Evolutionary conservation across 2,888 invertebrate species (phyloP), one percentile per base, ranked within the genome.

Genomic region (Scotopteryx bipunctaria): DNA sequence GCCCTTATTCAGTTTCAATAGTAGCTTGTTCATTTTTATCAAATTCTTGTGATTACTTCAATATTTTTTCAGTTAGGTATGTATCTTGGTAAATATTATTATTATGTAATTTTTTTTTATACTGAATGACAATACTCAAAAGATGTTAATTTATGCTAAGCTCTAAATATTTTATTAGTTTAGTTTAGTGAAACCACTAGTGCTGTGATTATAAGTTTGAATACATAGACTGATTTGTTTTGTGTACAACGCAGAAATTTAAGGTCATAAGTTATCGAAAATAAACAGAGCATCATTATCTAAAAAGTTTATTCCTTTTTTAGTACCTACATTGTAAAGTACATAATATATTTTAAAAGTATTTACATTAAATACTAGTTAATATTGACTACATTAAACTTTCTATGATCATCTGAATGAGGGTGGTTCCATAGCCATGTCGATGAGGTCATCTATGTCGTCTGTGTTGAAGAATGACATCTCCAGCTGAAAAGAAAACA

Each of bases 381-480:
- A 41, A 53, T 43, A 46, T 51, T 54, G 19, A n/a, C 55, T 55
- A 55, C 3, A 9, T 27, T 6, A 21, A 19, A 13, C 32, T 9
- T n/a, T n/a, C n/a, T 13, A 6, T 32, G 50, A 69, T 82, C 69
- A 83, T 47, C 75, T 78, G 32, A 78, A 76, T 0, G 77, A 65
- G 0, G 86, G 82, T 23, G 86, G 78, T 13, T 88, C 89, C 83
- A 89, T 83, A 1, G 88, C 86, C 68, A 86, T 74, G 66, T 91
- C 91, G 13, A 91, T 86, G 1, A 91, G 68, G 5, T 91, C 91
- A 40, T 91, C 91, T 29, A 91, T 85, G 60, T 91, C 90, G 1
- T 87, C 86, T 0, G 82, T 70, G 56, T 83, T 87, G 88, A 91
- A 91, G 67, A 90, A 88, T 0, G 90, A 84, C 6, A 89, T 66